Percentiles rank a stretch among this genome's conserved stretches.
These are phyloP conservation scores for Aviceda subcristata DNA, from an alignment of 2,113 vertebrate genomes.

Conservation along the genomic window DNA sequence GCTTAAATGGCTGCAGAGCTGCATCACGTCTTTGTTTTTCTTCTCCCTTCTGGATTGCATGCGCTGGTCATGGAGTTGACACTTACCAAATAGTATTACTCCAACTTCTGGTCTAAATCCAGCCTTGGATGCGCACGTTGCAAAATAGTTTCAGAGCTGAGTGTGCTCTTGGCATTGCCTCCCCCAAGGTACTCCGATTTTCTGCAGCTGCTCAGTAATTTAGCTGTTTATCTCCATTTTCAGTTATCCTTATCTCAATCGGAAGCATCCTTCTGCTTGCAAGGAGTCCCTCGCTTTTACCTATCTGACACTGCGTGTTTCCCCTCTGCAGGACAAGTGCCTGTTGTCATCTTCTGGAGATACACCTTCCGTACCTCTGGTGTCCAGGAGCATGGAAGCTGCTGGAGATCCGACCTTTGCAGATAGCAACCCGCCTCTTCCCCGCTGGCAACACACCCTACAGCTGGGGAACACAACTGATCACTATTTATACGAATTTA, in stretches of 20 bases:
- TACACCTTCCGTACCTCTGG: not conserved
- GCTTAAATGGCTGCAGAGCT: conserved; percentile 6
- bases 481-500: not conserved
- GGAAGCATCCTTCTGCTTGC: not conserved
- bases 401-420: not conserved
- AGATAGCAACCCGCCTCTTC: not conserved
- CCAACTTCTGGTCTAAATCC: not conserved
- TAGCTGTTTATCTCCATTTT: not conserved
- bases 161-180: not conserved
- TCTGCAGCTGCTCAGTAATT: not conserved
- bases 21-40: conserved; percentile 39
- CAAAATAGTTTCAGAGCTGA: conserved; percentile 19
- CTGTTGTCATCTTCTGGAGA: not conserved
- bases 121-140: not conserved
- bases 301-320: not conserved
- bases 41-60: not conserved
- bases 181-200: not conserved
- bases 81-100: conserved; percentile 2
- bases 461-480: not conserved
- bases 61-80: not conserved
- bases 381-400: not conserved
- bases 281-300: not conserved
- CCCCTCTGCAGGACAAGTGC: not conserved
- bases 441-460: not conserved
- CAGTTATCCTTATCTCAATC: not conserved